These are phyloP conservation scores for Apoda limacodes DNA, from an alignment of 2,888 invertebrate genomes.

Conservation along the genomic window DNA sequence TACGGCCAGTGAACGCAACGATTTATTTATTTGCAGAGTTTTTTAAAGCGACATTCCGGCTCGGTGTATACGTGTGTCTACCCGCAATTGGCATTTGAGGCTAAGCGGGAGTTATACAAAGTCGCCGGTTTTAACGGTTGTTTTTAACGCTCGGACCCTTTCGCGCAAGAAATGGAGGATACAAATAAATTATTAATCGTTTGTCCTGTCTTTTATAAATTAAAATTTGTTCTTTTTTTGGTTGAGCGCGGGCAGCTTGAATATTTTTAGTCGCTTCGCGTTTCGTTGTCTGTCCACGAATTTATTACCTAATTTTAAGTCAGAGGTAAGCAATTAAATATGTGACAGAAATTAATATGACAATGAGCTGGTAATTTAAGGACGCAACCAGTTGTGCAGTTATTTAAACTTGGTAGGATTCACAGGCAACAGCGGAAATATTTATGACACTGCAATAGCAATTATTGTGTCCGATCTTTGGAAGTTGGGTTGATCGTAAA, in stretches of 20 bases:
- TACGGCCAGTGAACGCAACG: slow-evolving; percentile 59
- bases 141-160: slow-evolving; percentile 65
- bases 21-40: slow-evolving; percentile 68
- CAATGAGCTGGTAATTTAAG: slow-evolving; percentile 42
- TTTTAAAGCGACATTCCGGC: slow-evolving; percentile 69
- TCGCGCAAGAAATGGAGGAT: slow-evolving; percentile 61
- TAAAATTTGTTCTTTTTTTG: slow-evolving; percentile 65
- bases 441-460: no score
- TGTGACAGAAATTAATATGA: slow-evolving; percentile 65
- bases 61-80: slow-evolving; percentile 69
- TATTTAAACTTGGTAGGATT: no score
- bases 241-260: slow-evolving; percentile 39
- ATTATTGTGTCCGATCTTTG: no score
- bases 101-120: slow-evolving; percentile 67
- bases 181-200: slow-evolving; percentile 72
- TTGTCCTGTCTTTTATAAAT: slow-evolving; percentile 71
- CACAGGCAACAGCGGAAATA: no score
- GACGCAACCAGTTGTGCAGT: no score
- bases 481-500: no score
- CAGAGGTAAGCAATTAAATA: slow-evolving; percentile 66
- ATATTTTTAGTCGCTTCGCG: slow-evolving; percentile 57
- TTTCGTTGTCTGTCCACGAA: slow-evolving; percentile 61
- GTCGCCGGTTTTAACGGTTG: slow-evolving; percentile 67
- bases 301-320: slow-evolving; percentile 63
- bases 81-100: slow-evolving; percentile 69